Conservation (phyloP, 1,140 invertebrate species). For the Meteorus sp. region DNA sequence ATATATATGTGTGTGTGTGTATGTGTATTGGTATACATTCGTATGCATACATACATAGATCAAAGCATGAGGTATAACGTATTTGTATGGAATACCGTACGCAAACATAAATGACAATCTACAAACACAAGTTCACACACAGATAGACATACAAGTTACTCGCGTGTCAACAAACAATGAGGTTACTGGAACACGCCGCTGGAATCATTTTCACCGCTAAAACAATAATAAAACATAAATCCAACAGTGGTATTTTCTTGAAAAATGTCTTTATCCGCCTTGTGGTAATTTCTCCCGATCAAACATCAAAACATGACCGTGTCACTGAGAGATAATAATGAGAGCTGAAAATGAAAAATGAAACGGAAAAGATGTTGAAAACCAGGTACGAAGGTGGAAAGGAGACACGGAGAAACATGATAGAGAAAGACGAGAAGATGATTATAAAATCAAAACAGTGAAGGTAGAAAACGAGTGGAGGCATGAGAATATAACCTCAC, state of each 20-base stretch:
- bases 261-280: not conserved
- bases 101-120: not conserved
- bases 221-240: conserved; percentile 1
- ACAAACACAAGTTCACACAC: not conserved
- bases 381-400: no score
- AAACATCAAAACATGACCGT: not conserved
- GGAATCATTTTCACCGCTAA: conserved; percentile 37
- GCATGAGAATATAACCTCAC: conserved; percentile 17
- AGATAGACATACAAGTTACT: not conserved
- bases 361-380: no score
- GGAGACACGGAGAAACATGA: not conserved
- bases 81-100: no score
- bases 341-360: no score
- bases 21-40: no score
- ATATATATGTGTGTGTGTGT: no score
- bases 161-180: conserved; percentile 35
- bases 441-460: conserved; percentile 15
- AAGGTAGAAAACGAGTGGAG: not conserved
- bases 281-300: not conserved
- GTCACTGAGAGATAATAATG: no score
- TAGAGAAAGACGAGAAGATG: not conserved
- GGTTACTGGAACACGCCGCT: conserved; percentile 41
- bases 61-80: no score
- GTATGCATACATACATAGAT: no score
- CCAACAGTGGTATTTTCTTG: not conserved